Percentiles rank a stretch among this genome's conserved stretches.
phyloP scores from a whole-genome alignment of 2,888 invertebrate species.

The Dascillus cervinus region DNA sequence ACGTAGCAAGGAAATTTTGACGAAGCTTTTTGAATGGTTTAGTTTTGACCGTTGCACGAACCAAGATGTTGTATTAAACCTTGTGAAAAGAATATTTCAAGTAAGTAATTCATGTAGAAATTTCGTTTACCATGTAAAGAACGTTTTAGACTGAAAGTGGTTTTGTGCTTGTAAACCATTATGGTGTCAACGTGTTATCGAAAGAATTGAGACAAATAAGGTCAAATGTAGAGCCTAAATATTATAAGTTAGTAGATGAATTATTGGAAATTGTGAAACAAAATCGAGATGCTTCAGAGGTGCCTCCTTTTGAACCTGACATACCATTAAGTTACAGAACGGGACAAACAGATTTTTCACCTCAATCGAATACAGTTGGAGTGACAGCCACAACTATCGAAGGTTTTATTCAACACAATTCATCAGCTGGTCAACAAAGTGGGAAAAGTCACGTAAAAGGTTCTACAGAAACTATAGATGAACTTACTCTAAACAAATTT shows the following conservation, averaged over 20 bases:
- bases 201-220: slow-evolving; percentile 41
- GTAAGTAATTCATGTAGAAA: slow-evolving; percentile 34
- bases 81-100: slow-evolving; percentile 50
- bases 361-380: slow-evolving; percentile 3
- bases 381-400: slow-evolving; percentile 34
- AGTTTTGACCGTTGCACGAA: slow-evolving; percentile 46
- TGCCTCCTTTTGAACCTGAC: slow-evolving; percentile 45
- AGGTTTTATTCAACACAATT: slow-evolving; percentile 26
- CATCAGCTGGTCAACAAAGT: slow-evolving; percentile 27
- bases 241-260: slow-evolving; percentile 41
- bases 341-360: slow-evolving; percentile 10
- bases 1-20: slow-evolving; percentile 51
- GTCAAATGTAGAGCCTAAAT: slow-evolving; percentile 41
- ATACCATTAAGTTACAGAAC: slow-evolving; percentile 35
- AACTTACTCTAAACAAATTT: neutral
- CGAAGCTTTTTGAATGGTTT: slow-evolving; percentile 57
- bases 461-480: no score
- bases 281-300: slow-evolving; percentile 36
- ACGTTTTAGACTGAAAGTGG: slow-evolving; percentile 46
- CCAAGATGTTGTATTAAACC: slow-evolving; percentile 50
- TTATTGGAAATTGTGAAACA: slow-evolving; percentile 41
- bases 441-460: no score
- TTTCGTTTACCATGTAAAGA: slow-evolving; percentile 1
- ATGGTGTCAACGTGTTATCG: slow-evolving; percentile 42
- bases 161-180: slow-evolving; percentile 45